phyloP scores from a whole-genome alignment of 2,797 vertebrate species.

The Tragopan temminckii region DNA sequence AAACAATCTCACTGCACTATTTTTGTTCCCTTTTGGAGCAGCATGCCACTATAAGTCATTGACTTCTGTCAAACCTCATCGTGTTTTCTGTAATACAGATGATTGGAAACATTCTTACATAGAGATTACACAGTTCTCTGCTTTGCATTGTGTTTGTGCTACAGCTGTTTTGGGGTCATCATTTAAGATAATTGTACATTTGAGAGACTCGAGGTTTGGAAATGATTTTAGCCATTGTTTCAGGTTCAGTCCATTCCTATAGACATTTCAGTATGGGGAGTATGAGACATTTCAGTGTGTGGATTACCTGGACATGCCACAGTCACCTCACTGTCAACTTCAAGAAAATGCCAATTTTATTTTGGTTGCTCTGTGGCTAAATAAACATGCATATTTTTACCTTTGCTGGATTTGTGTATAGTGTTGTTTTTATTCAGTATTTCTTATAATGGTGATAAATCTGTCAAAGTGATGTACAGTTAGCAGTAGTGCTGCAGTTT shows the following conservation, averaged over 20 bases:
- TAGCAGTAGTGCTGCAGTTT: neutral
- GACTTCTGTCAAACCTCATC: neutral
- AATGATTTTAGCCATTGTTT: neutral
- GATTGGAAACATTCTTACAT: neutral
- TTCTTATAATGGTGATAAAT: neutral
- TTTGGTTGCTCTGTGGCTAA: neutral
- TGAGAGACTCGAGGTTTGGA: neutral
- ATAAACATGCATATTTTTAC: neutral
- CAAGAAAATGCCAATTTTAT: neutral
- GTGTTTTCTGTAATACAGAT: neutral
- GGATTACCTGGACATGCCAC: neutral
- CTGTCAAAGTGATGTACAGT: neutral
- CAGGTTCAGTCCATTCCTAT: neutral
- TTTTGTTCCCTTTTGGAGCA: neutral
- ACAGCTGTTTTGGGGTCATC: neutral
- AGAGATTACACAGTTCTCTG: neutral
- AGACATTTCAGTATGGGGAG: neutral
- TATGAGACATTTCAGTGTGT: neutral
- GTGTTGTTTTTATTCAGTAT: neutral
- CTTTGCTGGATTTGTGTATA: neutral
- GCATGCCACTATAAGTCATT: neutral
- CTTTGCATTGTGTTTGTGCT: neutral
- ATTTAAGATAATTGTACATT: neutral
- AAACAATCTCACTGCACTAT: neutral
- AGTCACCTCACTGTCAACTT: neutral